Evolutionary conservation across 2,797 vertebrate species (phyloP), one percentile per base, ranked within the genome.

Genomic region (Kryptopterus vitreolus): DNA sequence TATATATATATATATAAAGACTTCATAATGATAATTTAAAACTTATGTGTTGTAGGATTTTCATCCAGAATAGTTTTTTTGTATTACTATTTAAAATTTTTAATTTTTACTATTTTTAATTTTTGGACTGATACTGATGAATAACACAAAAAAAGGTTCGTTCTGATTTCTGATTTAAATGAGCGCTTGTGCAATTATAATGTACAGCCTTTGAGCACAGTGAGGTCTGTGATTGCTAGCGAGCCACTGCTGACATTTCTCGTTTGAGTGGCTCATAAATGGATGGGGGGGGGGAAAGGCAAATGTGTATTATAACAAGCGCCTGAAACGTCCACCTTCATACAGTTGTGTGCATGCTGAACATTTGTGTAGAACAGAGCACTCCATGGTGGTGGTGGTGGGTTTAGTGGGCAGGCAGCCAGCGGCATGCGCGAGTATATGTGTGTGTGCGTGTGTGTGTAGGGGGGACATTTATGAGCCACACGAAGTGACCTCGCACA

Each of bases 401-500:
- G 43, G 65, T 84, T 81, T 72, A 58, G 75, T n/a, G 70, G 84
- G 80, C 81, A 82, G 81, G 38, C 78, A 83, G 85, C 82, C 84
- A 86, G 72, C 81, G n/a, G 70, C 22, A 83, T 84, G 86, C 82
- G 53, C 7, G 15, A 18, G 65, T 68, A 8, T 63, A 18, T 20
- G 61, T 35, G 58, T 29, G 24, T 26, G 59, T 31, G 59, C 3
- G 59, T 12, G 55, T 24, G 55, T 24, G 29, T 20, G 15, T 61
- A 38, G 81, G 66, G 84, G 59, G 75, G 35, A 75, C 58, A 62
- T 52, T 81, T 62, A 50, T 71, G 80, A 82, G 80, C 61, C 55
- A 76, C 81, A 84, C 73, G 38, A 70, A 85, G 79, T 89, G 91
- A 92, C 92, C 92, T 93, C 87, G 81, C 87, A 89, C 91, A 91